Percentiles rank a stretch among this genome's conserved stretches.
phyloP scores from a whole-genome alignment of 2,888 invertebrate genomes.

The Ariolimax columbianus region DNA sequence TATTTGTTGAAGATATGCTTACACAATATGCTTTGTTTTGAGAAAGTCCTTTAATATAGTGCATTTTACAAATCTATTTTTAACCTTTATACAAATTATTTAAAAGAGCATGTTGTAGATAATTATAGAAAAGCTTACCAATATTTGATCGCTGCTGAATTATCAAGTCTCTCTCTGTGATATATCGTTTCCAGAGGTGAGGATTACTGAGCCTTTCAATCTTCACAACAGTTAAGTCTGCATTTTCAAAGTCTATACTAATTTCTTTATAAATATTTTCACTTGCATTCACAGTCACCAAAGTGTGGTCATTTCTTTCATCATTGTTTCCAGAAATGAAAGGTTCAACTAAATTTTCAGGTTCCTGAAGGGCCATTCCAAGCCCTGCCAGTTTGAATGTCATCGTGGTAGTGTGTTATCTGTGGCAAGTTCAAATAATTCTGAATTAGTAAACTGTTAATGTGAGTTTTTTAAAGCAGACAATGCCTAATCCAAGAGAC shows the following conservation, averaged over 20 bases:
- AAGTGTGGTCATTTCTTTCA: background rate
- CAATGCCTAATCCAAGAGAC: too few species aligned
- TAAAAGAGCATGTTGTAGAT: too few species aligned
- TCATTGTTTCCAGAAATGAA: background rate
- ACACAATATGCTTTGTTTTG: too few species aligned
- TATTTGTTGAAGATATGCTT: too few species aligned
- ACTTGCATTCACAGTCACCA: slow-evolving; percentile 1
- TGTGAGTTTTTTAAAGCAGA: background rate
- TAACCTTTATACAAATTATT: too few species aligned
- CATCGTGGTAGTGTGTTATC: slow-evolving; percentile 3
- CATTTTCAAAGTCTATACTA: slow-evolving; percentile 57
- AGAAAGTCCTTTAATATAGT: too few species aligned
- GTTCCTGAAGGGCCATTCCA: slow-evolving; percentile 41
- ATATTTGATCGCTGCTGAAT: slow-evolving; percentile 39
- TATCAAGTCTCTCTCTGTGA: slow-evolving; percentile 57
- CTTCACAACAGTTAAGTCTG: slow-evolving; percentile 55
- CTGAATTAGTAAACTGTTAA: background rate
- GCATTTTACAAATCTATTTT: too few species aligned
- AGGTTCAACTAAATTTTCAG: slow-evolving; percentile 22
- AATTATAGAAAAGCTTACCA: too few species aligned
- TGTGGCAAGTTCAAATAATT: background rate
- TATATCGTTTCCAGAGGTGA: slow-evolving; percentile 56
- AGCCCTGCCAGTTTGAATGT: slow-evolving; percentile 27
- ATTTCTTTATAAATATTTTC: slow-evolving; percentile 58
- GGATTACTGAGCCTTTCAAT: slow-evolving; percentile 59